These are phyloP conservation scores for Semotilus atromaculatus DNA, from an alignment of 2,797 vertebrate genomes.

Conservation along the genomic window DNA sequence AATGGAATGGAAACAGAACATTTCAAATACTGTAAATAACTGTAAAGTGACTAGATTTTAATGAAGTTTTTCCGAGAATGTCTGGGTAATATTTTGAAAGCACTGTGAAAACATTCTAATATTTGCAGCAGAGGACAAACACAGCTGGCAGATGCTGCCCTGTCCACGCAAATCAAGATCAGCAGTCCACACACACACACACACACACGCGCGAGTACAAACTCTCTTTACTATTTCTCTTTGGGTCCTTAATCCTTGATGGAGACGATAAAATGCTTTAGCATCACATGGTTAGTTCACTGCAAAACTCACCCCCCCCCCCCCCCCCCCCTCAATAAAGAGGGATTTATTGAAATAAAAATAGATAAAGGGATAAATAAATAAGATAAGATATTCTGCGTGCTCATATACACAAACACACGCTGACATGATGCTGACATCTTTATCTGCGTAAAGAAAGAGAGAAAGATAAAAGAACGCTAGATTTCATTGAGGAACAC, in stretches of 20 bases:
- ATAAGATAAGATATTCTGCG: background rate
- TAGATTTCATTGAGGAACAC: too few relatives aligned
- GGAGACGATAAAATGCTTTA: conserved; percentile 22
- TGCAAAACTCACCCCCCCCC: background rate
- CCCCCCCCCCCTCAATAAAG: background rate
- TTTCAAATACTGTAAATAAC: background rate
- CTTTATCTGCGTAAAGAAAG: background rate
- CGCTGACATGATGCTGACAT: background rate
- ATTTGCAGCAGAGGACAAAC: conserved; percentile 20
- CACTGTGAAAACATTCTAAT: background rate
- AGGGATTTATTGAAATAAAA: conserved; percentile 11
- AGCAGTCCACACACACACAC: background rate
- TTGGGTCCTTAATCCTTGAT: conserved; percentile 28
- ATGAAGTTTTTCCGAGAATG: background rate
- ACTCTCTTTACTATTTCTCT: conserved; percentile 16
- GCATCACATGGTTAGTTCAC: conserved; percentile 17
- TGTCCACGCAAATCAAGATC: conserved; percentile 11
- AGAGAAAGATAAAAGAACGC: background rate
- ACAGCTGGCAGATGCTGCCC: conserved; percentile 24
- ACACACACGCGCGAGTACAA: background rate
- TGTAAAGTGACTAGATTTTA: background rate
- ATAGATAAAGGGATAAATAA: conserved; percentile 23
- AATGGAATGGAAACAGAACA: conserved; percentile 4
- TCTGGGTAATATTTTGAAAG: background rate
- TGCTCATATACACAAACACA: background rate